Evolutionary conservation across 2,888 invertebrate species (phyloP).

Genomic region (Pseudoips prasinana): DNA sequence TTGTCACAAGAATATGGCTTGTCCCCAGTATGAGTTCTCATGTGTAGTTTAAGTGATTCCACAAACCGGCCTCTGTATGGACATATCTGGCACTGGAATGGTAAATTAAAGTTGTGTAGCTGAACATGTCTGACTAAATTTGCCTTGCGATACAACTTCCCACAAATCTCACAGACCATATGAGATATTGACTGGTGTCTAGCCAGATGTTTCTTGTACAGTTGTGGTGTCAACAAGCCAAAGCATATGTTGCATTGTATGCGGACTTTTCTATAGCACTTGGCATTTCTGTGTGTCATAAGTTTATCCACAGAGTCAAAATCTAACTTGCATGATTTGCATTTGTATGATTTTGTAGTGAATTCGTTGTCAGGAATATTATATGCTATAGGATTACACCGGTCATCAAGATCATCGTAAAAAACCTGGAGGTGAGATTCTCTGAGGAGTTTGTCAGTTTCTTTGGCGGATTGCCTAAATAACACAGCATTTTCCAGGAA

Average conservation of each 20-base stretch:
- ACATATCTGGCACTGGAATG: slow-evolving; percentile 52
- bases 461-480: slow-evolving; percentile 50
- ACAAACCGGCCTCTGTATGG: slow-evolving; percentile 54
- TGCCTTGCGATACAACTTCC: slow-evolving; percentile 56
- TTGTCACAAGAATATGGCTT: slow-evolving; percentile 58
- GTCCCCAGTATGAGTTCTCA: slow-evolving; percentile 53
- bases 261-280: slow-evolving; percentile 26
- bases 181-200: slow-evolving; percentile 37
- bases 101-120: slow-evolving; percentile 47
- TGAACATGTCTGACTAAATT: slow-evolving; percentile 52
- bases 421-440: slow-evolving; percentile 12
- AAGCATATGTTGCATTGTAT: slow-evolving; percentile 37
- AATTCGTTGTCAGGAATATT: too few species aligned
- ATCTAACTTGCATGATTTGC: slow-evolving; percentile 24
- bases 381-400: neutral
- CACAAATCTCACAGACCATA: slow-evolving; percentile 57
- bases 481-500: slow-evolving; percentile 46
- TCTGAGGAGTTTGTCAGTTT: slow-evolving; percentile 40
- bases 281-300: slow-evolving; percentile 36
- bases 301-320: slow-evolving; percentile 32
- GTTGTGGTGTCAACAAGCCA: slow-evolving; percentile 29
- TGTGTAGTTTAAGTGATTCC: slow-evolving; percentile 55
- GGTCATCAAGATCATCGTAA: slow-evolving; percentile 2
- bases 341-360: slow-evolving; percentile 5
- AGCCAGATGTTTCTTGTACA: slow-evolving; percentile 40